Percentiles rank a stretch among this genome's conserved stretches.
phyloP scores from a whole-genome alignment of 92 coral and sea anemone genomes.

The Paragorgia papillata region DNA sequence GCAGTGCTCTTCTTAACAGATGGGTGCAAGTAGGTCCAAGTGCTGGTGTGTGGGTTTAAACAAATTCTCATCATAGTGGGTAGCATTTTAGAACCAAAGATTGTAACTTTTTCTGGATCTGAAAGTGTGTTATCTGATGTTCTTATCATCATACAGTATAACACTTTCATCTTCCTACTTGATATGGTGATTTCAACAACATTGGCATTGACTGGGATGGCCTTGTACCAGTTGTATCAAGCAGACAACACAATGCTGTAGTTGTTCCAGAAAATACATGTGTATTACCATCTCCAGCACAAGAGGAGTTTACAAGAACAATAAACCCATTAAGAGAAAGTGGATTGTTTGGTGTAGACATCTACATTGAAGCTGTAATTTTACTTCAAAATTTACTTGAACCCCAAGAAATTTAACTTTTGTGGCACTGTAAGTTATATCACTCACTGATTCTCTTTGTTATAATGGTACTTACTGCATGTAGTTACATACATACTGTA shows the following conservation, averaged over 20 bases:
- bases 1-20: too few species aligned
- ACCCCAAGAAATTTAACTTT: conserved; percentile 1
- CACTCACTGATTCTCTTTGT: too few species aligned
- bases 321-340: not conserved
- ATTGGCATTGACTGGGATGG: conserved; percentile 33
- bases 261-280: conserved; percentile 24
- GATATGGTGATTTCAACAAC: conserved; percentile 1
- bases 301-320: conserved; percentile 20
- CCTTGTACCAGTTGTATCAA: conserved; percentile 29
- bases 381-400: conserved; percentile 13
- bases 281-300: not conserved
- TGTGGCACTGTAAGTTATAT: too few species aligned
- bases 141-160: not conserved
- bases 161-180: not conserved
- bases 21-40: too few species aligned
- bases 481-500: too few species aligned
- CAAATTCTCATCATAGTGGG: too few species aligned
- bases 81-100: too few species aligned
- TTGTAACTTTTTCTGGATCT: too few species aligned
- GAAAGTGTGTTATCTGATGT: not conserved
- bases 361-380: conserved; percentile 23
- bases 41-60: too few species aligned
- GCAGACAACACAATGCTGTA: conserved; percentile 28
- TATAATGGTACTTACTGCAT: too few species aligned
- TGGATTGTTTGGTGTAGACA: not conserved